Base-by-base conservation (phyloP, 1,140 invertebrate species). In the Nebria ingens region DNA sequence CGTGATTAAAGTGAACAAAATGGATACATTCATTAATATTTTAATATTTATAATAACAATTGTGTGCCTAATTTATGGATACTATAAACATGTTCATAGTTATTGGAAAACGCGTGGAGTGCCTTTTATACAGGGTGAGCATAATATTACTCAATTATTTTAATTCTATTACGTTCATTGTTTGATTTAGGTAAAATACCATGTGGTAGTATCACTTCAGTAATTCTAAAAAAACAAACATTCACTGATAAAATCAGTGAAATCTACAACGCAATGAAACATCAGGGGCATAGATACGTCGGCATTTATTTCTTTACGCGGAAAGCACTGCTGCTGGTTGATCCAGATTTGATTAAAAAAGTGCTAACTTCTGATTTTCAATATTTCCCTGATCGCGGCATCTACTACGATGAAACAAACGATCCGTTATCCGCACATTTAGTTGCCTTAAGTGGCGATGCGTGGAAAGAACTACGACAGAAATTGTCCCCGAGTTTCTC, bases 321-420 rank as follows among this genome's bases (percentile, higher is more conserved):
- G 9, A 70, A 70, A 54, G 77, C 76, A 2, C 69, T 68, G 11
- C 53, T 80, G 1, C 61, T 76, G 1, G 68, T 75, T 9, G 78
- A 85, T 61, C 66, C 80, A 17, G 76, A 80, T 4, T 60, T 86
- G 0, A 71, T 83, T 0, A 82, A 81, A 60, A 64, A 72, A 15
- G 72, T 86, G 1, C 55, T 84, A 19, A 71, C 56, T 0, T 75
- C 70, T 51, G 72, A 78, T 58, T 76, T 76, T 40, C 45, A 61
- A 1, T 62, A 63, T 58, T 79, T 79, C 58, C 65, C 66, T 15
- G 71, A 76, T 61, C 63, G 73, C 40, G 71, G 71, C 0, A 2
- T 72, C 0, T 65, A 68, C 3, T 57, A 63, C 3, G 71, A 72
- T 34, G 68, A 51, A 65, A 71, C 54, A 66, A 67, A 56, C 3